phyloP scores from a whole-genome alignment of 2,113 vertebrate genomes.

The Taurulus bubalis region DNA sequence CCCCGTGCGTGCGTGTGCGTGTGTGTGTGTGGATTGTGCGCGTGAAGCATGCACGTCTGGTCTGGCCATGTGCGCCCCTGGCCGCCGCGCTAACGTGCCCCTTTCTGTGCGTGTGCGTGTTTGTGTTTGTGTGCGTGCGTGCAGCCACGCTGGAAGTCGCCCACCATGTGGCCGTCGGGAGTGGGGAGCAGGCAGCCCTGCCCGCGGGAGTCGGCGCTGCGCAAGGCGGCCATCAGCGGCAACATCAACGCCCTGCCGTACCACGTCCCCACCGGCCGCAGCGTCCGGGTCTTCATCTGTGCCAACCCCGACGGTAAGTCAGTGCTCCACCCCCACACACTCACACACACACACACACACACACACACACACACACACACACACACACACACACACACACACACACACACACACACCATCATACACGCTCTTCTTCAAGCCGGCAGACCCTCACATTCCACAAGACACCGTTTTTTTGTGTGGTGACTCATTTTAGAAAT shows the following conservation, averaged over 20 bases:
- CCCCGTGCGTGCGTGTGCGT: constrained; percentile 24
- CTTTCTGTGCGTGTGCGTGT: constrained; percentile 28
- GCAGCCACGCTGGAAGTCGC: constrained; percentile 84
- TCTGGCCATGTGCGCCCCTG: constrained; percentile 39
- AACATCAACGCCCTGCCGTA: constrained; percentile 90
- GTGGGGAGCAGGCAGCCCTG: constrained; percentile 88
- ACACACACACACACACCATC: not conserved
- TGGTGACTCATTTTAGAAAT: not conserved
- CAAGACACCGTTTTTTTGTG: not conserved
- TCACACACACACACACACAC: not conserved
- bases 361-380: no score
- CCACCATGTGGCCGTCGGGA: constrained; percentile 93
- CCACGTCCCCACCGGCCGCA: constrained; percentile 90
- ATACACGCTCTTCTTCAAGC: not conserved
- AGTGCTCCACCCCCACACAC: not conserved
- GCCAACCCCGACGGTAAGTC: constrained; percentile 93
- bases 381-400: no score
- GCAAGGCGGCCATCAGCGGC: constrained; percentile 91
- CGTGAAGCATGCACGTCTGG: constrained; percentile 16
- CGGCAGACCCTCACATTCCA: not conserved
- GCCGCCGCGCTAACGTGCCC: constrained; percentile 39
- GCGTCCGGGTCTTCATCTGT: constrained; percentile 94
- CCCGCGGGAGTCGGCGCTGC: constrained; percentile 92
- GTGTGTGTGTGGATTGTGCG: constrained; percentile 24
- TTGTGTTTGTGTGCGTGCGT: not conserved